Evolutionary conservation across 2,113 vertebrate genomes (phyloP), one percentile per base, ranked within the genome.

Genomic region (Serinus canaria): DNA sequence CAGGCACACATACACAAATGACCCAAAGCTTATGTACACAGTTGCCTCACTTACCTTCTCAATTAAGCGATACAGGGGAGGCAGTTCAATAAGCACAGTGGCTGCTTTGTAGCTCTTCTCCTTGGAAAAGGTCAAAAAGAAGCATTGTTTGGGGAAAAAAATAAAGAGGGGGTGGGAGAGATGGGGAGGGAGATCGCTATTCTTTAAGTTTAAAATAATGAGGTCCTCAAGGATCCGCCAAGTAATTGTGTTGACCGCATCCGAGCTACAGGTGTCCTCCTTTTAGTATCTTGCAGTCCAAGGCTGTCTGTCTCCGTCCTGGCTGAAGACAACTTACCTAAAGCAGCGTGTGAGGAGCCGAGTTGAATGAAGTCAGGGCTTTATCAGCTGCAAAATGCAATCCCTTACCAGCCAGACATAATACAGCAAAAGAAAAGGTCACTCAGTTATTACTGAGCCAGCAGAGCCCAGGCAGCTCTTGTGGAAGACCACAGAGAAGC

Each of bases 251-350:
- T 95, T 94, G 98, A 96, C 97, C 98, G 97, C 97, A 96, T 92
- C 95, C 79, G 95, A 98, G 98, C 99, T 98, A 99, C 99, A 99
- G 98, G 99, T 99, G 98, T 98, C 97, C 97, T 97, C 93, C 97
- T 96, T 98, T 97, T 95, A 96, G 96, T 90, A 95, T 96, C 95
- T 94, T 87, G 96, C 97, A 91, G 96, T 97, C 97, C 97, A 66
- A 93, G 96, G 93, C 96, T 94, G 96, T 92, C 95, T 97, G 95
- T 96, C 93, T 97, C 95, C 79, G 95, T 97, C 95, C 96, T 83
- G 96, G 97, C 96, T 97, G 97, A 63, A 96, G 96, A 97, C 97
- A 98, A 98, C 97, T 98, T 98, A 97, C 98, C 98, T 98, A 97
- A 97, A 93, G 98, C 98, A 97, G 97, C 97, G 96, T 96, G 97